A percentile compares a stretch with the other conserved stretches of the same genome.
Conservation (phyloP, 2,113 vertebrate genomes). For the Oceanodroma tethys region DNA sequence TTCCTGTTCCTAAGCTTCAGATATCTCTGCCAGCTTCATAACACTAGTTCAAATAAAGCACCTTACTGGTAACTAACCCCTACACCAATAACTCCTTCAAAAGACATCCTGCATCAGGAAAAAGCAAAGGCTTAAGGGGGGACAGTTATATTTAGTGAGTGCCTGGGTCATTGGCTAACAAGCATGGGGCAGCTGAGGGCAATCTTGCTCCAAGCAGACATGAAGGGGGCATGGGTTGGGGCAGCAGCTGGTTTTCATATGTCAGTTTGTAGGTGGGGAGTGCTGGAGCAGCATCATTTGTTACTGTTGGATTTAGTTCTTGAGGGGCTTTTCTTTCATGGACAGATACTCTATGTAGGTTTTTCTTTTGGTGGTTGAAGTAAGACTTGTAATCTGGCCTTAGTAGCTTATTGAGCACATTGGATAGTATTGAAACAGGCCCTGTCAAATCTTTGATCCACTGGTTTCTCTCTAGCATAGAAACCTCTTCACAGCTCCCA, state of each 20-base stretch:
- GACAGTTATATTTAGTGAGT: not conserved
- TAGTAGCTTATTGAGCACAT: rapidly evolving
- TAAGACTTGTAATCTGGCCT: not conserved
- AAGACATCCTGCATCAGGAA: not conserved
- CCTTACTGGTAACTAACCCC: rapidly evolving
- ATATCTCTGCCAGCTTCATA: rapidly evolving
- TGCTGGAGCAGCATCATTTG: rapidly evolving
- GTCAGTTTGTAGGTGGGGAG: too few species aligned
- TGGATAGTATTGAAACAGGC: rapidly evolving
- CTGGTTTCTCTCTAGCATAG: not conserved
- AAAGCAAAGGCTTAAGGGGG: rapidly evolving
- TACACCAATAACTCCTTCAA: not conserved
- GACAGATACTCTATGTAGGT: rapidly evolving
- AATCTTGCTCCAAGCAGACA: not conserved
- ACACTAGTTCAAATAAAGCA: not conserved
- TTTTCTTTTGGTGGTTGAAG: not conserved
- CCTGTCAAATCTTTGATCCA: too few species aligned
- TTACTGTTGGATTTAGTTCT: not conserved
- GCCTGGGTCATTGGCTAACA: not conserved
- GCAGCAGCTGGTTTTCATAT: rapidly evolving
- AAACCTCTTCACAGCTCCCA: not conserved
- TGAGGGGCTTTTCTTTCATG: not conserved
- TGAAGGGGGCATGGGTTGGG: rapidly evolving
- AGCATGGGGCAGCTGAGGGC: not conserved
- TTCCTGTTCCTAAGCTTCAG: not conserved